Evolutionary conservation across 2,113 vertebrate species (phyloP).

Genomic region (Mesoclemmys tuberculata): DNA sequence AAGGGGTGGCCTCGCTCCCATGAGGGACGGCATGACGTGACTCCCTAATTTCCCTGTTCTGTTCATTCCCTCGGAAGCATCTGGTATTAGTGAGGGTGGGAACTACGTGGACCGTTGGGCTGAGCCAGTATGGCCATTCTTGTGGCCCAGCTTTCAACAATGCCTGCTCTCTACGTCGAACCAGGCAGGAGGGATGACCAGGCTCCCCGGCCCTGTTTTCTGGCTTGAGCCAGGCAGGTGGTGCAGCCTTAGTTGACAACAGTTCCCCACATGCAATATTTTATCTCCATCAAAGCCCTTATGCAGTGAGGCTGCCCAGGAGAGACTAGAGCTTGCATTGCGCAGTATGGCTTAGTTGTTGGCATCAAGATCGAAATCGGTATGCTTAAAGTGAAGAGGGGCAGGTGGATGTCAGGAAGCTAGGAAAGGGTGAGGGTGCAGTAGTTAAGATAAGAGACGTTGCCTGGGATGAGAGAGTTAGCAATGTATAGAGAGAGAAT

Average conservation of each 20-base stretch:
- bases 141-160: not conserved
- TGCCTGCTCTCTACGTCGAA: not conserved
- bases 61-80: not conserved
- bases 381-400: not conserved
- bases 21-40: not conserved
- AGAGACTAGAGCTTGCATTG: not conserved
- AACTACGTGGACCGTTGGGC: not conserved
- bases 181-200: no score
- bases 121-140: not conserved
- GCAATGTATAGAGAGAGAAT: not conserved
- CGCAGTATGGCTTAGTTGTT: not conserved
- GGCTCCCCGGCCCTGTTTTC: no score
- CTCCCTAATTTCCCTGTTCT: not conserved
- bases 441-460: not conserved
- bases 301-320: not conserved
- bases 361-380: not conserved
- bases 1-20: not conserved
- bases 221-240: not conserved
- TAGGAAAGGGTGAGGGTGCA: not conserved
- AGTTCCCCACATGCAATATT: not conserved
- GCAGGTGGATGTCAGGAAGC: fast-evolving
- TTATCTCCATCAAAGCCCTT: not conserved
- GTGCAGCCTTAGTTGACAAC: not conserved
- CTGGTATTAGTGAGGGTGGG: no score
- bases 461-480: not conserved